A percentile compares a stretch with the other conserved stretches of the same genome.
Evolutionary conservation across 2,888 invertebrate genomes (phyloP).

Genomic region (Apamea crenata): DNA sequence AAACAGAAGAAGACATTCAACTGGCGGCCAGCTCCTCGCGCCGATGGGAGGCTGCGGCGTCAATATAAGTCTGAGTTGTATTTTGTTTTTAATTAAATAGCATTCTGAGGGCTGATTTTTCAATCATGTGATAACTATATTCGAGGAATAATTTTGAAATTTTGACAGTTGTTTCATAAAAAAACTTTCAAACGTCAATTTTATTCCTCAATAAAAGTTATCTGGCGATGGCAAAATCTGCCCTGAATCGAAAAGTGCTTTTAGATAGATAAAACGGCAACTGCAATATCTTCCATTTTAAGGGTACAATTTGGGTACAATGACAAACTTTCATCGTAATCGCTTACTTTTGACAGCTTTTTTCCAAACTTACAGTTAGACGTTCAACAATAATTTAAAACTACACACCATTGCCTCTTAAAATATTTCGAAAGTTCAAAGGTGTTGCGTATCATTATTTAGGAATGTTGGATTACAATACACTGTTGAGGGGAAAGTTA

Average conservation of each 20-base stretch:
- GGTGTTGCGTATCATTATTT: neutral
- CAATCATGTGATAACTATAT: too few relatives aligned
- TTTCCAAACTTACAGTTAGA: constrained; percentile 3
- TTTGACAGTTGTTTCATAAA: too few relatives aligned
- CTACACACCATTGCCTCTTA: neutral
- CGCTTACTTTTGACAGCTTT: too few relatives aligned
- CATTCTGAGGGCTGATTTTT: neutral
- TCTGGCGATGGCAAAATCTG: too few relatives aligned
- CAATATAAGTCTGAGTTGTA: neutral
- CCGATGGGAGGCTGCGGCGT: neutral
- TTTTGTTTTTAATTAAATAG: constrained; percentile 6
- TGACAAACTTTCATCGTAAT: neutral
- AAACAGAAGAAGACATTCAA: constrained; percentile 16
- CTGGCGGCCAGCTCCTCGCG: neutral
- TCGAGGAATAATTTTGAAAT: too few relatives aligned
- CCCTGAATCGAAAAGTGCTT: neutral
- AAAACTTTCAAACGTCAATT: too few relatives aligned
- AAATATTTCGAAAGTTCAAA: constrained; percentile 16
- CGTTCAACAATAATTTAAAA: neutral
- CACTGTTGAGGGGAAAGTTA: constrained; percentile 18
- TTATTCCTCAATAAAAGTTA: too few relatives aligned
- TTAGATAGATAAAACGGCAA: neutral
- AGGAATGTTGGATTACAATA: constrained; percentile 26
- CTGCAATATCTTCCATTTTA: neutral
- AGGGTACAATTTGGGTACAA: neutral